phyloP scores from a whole-genome alignment of 2,888 invertebrate species.

The Meghimatium bilineatum region DNA sequence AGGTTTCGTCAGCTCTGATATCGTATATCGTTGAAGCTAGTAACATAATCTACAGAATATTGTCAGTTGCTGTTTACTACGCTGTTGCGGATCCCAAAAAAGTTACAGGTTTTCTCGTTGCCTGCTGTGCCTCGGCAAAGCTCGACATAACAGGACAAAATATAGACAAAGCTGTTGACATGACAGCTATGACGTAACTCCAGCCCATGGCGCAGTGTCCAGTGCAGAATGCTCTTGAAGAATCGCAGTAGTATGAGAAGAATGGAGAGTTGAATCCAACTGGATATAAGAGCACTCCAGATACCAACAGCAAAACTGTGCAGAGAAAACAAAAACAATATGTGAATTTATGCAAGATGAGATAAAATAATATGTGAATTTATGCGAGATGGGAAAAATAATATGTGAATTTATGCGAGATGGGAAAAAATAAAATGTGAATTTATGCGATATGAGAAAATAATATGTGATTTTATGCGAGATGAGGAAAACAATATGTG shows the following conservation, averaged over 20 bases:
- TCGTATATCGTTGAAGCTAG: too few species aligned
- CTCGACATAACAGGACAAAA: conserved; percentile 76
- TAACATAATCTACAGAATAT: too few species aligned
- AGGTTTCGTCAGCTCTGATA: too few species aligned
- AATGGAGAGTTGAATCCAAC: conserved; percentile 76
- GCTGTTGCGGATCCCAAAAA: neutral
- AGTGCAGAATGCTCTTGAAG: conserved; percentile 64
- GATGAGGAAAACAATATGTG: too few species aligned
- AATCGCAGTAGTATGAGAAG: conserved; percentile 73
- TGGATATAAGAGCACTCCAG: conserved; percentile 76
- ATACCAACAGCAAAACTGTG: conserved; percentile 76
- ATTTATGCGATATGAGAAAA: too few species aligned
- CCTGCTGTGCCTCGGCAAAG: conserved; percentile 54
- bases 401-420: too few species aligned
- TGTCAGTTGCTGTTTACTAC: too few species aligned
- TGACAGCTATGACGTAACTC: conserved; percentile 77
- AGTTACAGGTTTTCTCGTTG: conserved; percentile 6
- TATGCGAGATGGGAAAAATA: too few species aligned
- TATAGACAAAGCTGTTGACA: conserved; percentile 75
- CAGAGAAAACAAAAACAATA: conserved; percentile 40
- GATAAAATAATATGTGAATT: too few species aligned
- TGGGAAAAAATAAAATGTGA: too few species aligned
- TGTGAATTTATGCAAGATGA: too few species aligned
- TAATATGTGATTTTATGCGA: too few species aligned
- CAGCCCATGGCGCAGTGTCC: conserved; percentile 77